Evolutionary conservation across 2,797 vertebrate species (phyloP).

Genomic region (Danio jaintianensis): DNA sequence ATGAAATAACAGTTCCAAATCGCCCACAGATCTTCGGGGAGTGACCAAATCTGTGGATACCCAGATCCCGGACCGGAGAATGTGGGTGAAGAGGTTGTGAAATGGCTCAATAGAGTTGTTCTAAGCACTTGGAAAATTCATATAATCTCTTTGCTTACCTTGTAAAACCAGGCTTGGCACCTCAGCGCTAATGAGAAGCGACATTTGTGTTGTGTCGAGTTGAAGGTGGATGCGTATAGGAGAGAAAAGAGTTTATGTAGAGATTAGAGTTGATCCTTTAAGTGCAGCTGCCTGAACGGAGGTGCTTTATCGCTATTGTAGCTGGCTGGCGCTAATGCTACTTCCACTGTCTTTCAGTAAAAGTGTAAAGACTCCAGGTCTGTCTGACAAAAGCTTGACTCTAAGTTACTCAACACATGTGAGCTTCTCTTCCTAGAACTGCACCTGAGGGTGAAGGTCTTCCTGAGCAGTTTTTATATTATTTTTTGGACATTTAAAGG

Average conservation of each 20-base stretch:
- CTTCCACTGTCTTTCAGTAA: slow-evolving; percentile 33
- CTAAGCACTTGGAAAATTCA: slow-evolving; percentile 41
- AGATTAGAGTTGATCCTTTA: slow-evolving; percentile 53
- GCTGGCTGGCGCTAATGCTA: slow-evolving; percentile 22
- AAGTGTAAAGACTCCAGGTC: slow-evolving; percentile 30
- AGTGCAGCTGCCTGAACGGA: slow-evolving; percentile 47
- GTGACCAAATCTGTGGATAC: slow-evolving; percentile 10
- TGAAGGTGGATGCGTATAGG: slow-evolving; percentile 33
- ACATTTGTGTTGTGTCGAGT: slow-evolving; percentile 41
- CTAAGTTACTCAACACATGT: slow-evolving; percentile 34
- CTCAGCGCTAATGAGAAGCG: slow-evolving; percentile 31
- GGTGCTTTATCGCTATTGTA: slow-evolving; percentile 47
- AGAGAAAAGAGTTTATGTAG: slow-evolving; percentile 42
- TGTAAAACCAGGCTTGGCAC: slow-evolving; percentile 43
- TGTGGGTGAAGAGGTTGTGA: slow-evolving; percentile 40
- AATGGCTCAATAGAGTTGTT: slow-evolving; percentile 41
- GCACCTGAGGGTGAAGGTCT: slow-evolving; percentile 8
- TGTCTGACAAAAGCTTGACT: slow-evolving; percentile 27
- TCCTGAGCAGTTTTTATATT: slow-evolving; percentile 14
- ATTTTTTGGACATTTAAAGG: background rate
- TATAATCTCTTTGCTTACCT: slow-evolving; percentile 46
- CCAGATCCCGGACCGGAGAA: slow-evolving; percentile 31
- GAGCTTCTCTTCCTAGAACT: slow-evolving; percentile 5
- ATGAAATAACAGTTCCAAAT: slow-evolving; percentile 46
- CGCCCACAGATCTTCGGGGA: slow-evolving; percentile 33